Evolutionary conservation across 1,140 invertebrate genomes (phyloP), one percentile per base, ranked within the genome.

Genomic region (Colletes latitarsis): DNA sequence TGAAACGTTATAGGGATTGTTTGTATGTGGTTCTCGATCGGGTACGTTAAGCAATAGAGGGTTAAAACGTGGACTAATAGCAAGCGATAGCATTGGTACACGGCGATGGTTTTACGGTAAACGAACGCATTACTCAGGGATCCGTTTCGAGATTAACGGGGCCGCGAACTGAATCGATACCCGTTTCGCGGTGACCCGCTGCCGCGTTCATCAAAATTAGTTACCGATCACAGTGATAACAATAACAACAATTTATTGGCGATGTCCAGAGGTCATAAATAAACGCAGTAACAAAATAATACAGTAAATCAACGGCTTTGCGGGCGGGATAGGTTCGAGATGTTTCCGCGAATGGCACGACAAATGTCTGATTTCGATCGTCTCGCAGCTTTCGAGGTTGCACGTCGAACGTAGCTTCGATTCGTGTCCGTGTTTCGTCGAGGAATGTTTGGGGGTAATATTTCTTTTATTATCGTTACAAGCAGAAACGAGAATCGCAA

Each of bases 161-260:
- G 14, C 21, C 21, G 21, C 15, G 49, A 57, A 39, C 43, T 46
- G 19, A 64, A 71, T 71, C 68, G 76, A 72, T 78, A 70, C 43
- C 53, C 49, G 55, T 30, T n/a, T 19, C 39, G n/a, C 52, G 9
- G 4, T 21, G n/a, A 17, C 30, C 60, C 77, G 6, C 60, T 8
- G 39, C 1, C 12, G 71, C 71, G 10, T 74, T 75, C 55, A n/a
- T 74, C 78, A 71, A 70, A 58, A 82, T 85, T 82, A 76, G 80
- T 52, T 77, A 67, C 80, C 71, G 76, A 85, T 85, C 80, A 60
- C 58, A 60, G 14, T 68, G 71, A 85, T 85, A 85, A 85, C 83
- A 85, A 30, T 85, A 85, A 85, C 83, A 85, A 85, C 78, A 85
- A 55, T 85, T 84, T 84, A 82, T 82, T 77, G 70, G 67, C 66